phyloP scores from a whole-genome alignment of 2,113 vertebrate species.

The Strix uralensis region DNA sequence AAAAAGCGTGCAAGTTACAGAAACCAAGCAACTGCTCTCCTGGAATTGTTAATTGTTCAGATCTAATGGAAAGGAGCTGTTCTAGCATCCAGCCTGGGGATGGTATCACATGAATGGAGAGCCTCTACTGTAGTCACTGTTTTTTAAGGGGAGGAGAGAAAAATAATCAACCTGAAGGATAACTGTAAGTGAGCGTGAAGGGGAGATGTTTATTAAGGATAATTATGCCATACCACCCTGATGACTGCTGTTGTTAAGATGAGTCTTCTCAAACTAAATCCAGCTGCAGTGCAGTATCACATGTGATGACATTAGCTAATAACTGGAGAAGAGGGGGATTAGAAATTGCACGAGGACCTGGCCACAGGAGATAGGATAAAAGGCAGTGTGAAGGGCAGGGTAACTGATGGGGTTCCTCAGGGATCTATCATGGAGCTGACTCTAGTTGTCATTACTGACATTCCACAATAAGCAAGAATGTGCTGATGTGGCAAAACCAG shows the following conservation, averaged over 20 bases:
- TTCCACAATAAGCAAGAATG: not conserved
- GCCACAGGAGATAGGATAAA: not conserved
- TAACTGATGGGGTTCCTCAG: not conserved
- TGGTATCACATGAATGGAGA: accelerated
- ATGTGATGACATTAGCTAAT: not conserved
- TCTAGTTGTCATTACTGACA: not conserved
- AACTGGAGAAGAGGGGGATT: not conserved
- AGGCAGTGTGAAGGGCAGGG: not conserved
- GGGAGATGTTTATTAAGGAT: not conserved
- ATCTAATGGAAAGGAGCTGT: not conserved
- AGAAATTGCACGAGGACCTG: not conserved
- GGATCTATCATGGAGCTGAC: not conserved
- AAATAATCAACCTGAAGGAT: not conserved
- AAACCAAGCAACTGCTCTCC: not conserved
- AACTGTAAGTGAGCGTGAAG: not conserved
- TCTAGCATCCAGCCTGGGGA: not conserved
- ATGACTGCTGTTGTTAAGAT: not conserved
- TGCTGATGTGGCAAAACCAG: not conserved
- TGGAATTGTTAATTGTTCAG: not conserved
- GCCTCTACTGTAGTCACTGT: not conserved
- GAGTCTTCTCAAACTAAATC: not conserved
- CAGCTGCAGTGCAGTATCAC: not conserved
- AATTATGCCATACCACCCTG: too few relatives aligned
- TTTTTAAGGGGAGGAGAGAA: not conserved
- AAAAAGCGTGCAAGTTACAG: not conserved